Evolutionary conservation across 2,888 invertebrate genomes (phyloP).

Genomic region (Polydesmus complanatus): DNA sequence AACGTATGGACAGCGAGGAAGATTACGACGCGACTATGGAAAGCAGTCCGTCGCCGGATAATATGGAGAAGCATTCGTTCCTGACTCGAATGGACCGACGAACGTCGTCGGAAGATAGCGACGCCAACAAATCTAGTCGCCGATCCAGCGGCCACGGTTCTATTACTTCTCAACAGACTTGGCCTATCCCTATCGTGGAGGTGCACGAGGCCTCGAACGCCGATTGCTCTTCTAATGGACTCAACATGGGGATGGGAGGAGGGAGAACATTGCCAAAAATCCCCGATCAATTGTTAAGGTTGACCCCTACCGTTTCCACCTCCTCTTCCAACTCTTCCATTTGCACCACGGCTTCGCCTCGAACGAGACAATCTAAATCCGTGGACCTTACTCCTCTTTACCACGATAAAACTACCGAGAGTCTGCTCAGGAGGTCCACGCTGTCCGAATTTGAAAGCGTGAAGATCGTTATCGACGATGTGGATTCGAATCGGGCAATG

Average conservation of each 20-base stretch:
- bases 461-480: constrained; percentile 83
- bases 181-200: constrained; percentile 11
- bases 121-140: constrained; percentile 2
- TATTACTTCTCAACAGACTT: constrained; percentile 2
- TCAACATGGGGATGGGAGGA: neutral
- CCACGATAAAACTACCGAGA: neutral
- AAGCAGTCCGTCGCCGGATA: constrained; percentile 13
- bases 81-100: neutral
- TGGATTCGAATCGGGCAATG: constrained; percentile 45
- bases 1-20: constrained; percentile 10
- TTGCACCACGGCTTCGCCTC: neutral
- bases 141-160: constrained; percentile 3
- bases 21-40: constrained; percentile 13
- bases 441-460: constrained; percentile 28
- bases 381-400: constrained; percentile 9
- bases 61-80: constrained; percentile 3
- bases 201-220: constrained; percentile 2
- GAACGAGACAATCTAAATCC: constrained; percentile 15
- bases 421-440: constrained; percentile 9
- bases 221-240: neutral
- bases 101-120: constrained; percentile 8
- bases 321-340: neutral
- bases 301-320: neutral
- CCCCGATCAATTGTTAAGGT: constrained; percentile 1
- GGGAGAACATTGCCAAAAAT: constrained; percentile 12